Base-by-base conservation (phyloP, 2,888 invertebrate genomes). In the Dasypolia templi region DNA sequence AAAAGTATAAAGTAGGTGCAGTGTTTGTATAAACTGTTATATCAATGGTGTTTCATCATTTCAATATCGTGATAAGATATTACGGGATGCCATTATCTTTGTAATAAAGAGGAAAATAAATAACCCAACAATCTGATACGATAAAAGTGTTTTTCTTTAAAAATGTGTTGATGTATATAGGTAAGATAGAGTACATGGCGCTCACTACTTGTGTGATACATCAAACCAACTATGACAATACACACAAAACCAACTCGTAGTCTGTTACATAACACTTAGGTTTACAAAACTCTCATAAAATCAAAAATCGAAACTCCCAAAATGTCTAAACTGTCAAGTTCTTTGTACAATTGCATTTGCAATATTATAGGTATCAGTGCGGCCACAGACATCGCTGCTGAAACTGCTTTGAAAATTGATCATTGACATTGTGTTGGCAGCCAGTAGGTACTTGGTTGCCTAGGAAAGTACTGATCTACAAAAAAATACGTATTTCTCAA, bases 31-130 rank as follows among this genome's bases (percentile, higher is more conserved):
- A 72, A 61, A 46, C 11, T 11, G 39, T 68, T 61, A 81, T 76
- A 58, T 55, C 32, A 35, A 53, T n/a, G 51, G 22, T 62, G 65
- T 77, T 77, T 69, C 81, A 81, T 66, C 65, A 69, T 58, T 35
- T 63, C 35, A 29, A 68, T 72, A 62, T 72, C 46, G 35, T 58
- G 80, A 81, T 81, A 77, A 81, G 80, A 80, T 80, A 80, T 53
- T 58, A 49, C 53, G 17, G n/a, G 61, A 61, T 51, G 46, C 46
- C 49, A 49, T 19, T 64, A 81, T 77, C 77, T 81, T 69, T 42
- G 26, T 56, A 69, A 73, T 81, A 69, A 42, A 65, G 49, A 66
- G 42, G 12, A 68, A 58, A 81, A 69, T 63, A 81, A 81, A 81
- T 62, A 77, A 64, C 67, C 64, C 17, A 65, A 73, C 62, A 39